Evolutionary conservation across 2,888 invertebrate genomes (phyloP).

Genomic region (Lepidochrysops patricia): DNA sequence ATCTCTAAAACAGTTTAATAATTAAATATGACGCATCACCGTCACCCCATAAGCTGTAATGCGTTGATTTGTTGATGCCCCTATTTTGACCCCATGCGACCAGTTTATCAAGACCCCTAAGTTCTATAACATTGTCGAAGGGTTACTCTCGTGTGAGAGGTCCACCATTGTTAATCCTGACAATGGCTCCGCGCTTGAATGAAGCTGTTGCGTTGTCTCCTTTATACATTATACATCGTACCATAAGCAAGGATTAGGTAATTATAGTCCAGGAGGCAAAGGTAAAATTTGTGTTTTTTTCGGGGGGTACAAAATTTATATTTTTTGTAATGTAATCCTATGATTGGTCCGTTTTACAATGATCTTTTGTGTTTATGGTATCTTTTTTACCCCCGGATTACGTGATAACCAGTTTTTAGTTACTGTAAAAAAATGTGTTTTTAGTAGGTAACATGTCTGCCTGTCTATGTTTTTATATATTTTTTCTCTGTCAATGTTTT

Average conservation of each 20-base stretch:
- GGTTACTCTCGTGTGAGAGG: slow-evolving; percentile 22
- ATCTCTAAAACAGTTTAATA: slow-evolving; percentile 56
- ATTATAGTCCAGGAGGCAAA: slow-evolving; percentile 17
- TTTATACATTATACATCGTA: slow-evolving; percentile 43
- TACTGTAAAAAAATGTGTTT: too few relatives aligned
- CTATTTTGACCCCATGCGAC: slow-evolving; percentile 42
- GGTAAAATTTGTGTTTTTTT: slow-evolving; percentile 12
- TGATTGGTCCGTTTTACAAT: background rate
- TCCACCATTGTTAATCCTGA: slow-evolving; percentile 34
- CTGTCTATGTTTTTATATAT: too few relatives aligned
- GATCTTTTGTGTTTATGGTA: background rate
- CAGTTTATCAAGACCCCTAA: slow-evolving; percentile 38
- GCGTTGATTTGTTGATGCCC: slow-evolving; percentile 60
- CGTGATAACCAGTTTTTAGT: too few relatives aligned
- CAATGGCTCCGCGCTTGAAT: slow-evolving; percentile 57
- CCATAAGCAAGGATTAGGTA: slow-evolving; percentile 55
- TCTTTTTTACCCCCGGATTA: background rate
- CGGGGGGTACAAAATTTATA: background rate
- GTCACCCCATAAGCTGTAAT: slow-evolving; percentile 39
- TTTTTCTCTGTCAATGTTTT: too few relatives aligned
- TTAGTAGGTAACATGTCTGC: too few relatives aligned
- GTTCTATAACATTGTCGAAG: slow-evolving; percentile 22
- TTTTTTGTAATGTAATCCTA: background rate
- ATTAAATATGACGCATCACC: slow-evolving; percentile 67
- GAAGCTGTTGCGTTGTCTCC: slow-evolving; percentile 41